Base-by-base conservation (phyloP, 2,113 vertebrate species). In the Erythrocercus mccallii region DNA sequence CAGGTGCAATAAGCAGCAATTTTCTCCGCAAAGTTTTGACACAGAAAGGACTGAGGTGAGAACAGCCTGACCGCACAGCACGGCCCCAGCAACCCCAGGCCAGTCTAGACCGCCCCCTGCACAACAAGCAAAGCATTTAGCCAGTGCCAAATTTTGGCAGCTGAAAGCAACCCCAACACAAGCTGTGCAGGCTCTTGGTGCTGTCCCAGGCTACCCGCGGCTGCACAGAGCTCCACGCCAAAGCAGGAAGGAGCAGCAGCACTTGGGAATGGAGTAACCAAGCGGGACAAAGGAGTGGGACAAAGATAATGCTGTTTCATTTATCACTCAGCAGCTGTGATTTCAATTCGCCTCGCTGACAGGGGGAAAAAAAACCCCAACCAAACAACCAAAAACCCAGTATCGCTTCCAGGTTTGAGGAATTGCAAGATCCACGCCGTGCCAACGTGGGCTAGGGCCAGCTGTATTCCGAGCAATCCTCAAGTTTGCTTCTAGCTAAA, bases 401-500 rank as follows among this genome's bases (percentile, higher is more conserved):
- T 3, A 40, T 0, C 13, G 51, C 9, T 84, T 73, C n/a, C 40
- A 78, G 23, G 17, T n/a, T 3, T 28, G 50, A 84, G 35, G 54
- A 33, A 22, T 40, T 38, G 3, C 40, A 53, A 54, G 40, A 42
- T 2, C 4, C 18, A 9, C 3, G 38, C 35, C 28, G 8, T 18
- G 20, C 10, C 28, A 21, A 21, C 3, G 19, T 1, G 3, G 16
- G 47, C n/a, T 11, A 0, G 10, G 23, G 15, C 9, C 22, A 28
- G 22, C 44, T 72, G 0, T 5, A 31, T 4, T 56, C 38, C 60
- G 45, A 53, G 37, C 13, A 83, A 53, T 2, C 64, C 23, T 3
- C 0, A 69, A 48, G 57, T 48, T 58, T 35, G 9, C 44, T 54
- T 30, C n/a, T 4, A 65, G 37, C 7, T 8, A 28, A 77, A 64